phyloP scores from a whole-genome alignment of 1,140 invertebrate species.

The Drosophila navojoa region DNA sequence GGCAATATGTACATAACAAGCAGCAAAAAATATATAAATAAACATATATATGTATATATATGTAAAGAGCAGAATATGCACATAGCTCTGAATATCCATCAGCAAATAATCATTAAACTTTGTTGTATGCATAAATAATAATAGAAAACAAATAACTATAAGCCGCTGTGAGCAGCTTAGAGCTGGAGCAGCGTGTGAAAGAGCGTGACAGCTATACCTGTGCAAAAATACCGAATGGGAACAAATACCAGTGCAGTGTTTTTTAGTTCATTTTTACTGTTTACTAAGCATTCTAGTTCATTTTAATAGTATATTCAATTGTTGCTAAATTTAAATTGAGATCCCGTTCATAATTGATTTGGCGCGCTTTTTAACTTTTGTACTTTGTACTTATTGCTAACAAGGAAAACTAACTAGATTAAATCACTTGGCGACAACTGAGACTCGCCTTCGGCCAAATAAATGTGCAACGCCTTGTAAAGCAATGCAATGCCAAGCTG shows the following conservation, averaged over 20 bases:
- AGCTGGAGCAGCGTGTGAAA: neutral
- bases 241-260: neutral
- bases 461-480: slow-evolving; percentile 92
- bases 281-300: neutral
- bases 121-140: neutral
- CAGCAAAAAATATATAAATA: neutral
- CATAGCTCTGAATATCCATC: neutral
- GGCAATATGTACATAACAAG: neutral
- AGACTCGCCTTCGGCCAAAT: slow-evolving; percentile 93
- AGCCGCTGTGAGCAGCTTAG: neutral
- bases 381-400: slow-evolving; percentile 54
- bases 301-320: neutral
- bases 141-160: slow-evolving; percentile 1
- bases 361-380: slow-evolving; percentile 44
- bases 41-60: no score
- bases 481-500: slow-evolving; percentile 93
- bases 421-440: slow-evolving; percentile 90
- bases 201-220: slow-evolving; percentile 14
- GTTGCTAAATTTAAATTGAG: slow-evolving; percentile 28
- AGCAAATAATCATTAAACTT: neutral
- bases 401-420: slow-evolving; percentile 68
- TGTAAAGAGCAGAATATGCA: no score
- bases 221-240: slow-evolving; percentile 4
- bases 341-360: slow-evolving; percentile 45
- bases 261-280: slow-evolving; percentile 9